A percentile compares a stretch with the other conserved stretches of the same genome.
These are phyloP conservation scores for Lucinisca nassula DNA, from an alignment of 2,888 invertebrate species.

Conservation along the genomic window DNA sequence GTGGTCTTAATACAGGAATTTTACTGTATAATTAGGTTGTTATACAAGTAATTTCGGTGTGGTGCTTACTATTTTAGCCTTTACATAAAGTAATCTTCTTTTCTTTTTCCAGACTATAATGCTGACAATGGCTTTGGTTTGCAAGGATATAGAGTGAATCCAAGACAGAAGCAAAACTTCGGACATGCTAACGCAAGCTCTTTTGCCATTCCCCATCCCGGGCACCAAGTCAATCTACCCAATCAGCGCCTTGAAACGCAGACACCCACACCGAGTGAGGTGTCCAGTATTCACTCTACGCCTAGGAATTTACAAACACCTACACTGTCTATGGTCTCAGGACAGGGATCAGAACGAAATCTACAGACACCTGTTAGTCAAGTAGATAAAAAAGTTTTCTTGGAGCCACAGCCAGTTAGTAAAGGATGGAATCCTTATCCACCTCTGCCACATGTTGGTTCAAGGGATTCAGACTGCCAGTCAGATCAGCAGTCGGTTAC, in stretches of 20 bases:
- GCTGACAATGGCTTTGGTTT: constrained; percentile 40
- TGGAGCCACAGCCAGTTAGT: constrained; percentile 79
- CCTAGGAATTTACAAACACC: constrained; percentile 75
- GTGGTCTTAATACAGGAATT: too few relatives aligned
- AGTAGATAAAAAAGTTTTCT: constrained; percentile 79
- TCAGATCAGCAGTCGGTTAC: constrained; percentile 63
- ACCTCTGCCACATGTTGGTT: constrained; percentile 75
- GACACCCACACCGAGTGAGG: constrained; percentile 84
- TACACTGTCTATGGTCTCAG: constrained; percentile 70
- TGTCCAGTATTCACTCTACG: constrained; percentile 81
- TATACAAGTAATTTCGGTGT: too few relatives aligned
- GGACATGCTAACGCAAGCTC: constrained; percentile 67
- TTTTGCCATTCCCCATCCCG: constrained; percentile 51
- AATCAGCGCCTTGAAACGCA: constrained; percentile 78
- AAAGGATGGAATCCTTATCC: constrained; percentile 84
- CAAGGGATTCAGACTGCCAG: constrained; percentile 55
- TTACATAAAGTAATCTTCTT: background rate
- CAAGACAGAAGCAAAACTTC: constrained; percentile 59
- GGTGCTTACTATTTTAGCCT: too few relatives aligned
- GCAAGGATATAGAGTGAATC: constrained; percentile 59
- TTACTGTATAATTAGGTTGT: too few relatives aligned
- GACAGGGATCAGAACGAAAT: constrained; percentile 71
- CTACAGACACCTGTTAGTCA: constrained; percentile 74
- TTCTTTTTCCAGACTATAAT: constrained; percentile 49
- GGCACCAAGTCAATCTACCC: constrained; percentile 73